phyloP scores from a whole-genome alignment of 53 echinoderm and acorn worm genomes.

The Glandiceps talaboti region DNA sequence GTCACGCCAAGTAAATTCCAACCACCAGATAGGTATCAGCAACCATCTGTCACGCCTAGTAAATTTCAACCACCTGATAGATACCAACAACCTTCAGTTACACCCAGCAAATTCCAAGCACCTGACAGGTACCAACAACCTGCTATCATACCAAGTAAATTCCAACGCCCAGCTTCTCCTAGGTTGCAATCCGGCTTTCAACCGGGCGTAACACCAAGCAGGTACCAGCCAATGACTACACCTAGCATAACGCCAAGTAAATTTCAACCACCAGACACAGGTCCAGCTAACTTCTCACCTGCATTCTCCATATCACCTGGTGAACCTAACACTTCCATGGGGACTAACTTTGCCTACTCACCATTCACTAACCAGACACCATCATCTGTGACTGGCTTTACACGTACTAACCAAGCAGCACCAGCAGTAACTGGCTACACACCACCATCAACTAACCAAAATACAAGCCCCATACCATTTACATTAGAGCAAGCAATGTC shows the following conservation, averaged over 20 bases:
- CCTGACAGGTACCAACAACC: not conserved
- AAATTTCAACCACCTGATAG: too few relatives aligned
- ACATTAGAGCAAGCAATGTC: conserved; percentile 18
- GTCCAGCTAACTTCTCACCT: not conserved
- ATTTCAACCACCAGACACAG: not conserved
- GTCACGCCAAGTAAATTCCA: not conserved
- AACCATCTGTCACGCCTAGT: too few relatives aligned
- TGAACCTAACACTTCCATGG: not conserved
- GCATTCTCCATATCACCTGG: not conserved
- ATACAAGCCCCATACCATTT: conserved; percentile 27
- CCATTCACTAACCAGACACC: not conserved
- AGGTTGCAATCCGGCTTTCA: not conserved
- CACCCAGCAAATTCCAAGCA: too few relatives aligned
- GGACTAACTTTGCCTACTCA: not conserved
- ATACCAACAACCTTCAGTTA: too few relatives aligned
- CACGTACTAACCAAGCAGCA: not conserved
- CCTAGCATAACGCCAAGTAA: not conserved
- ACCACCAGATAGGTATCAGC: too few relatives aligned
- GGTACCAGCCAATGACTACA: not conserved
- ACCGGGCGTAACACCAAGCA: not conserved
- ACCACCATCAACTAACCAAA: conserved; percentile 1
- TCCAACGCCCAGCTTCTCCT: not conserved
- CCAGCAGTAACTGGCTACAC: not conserved
- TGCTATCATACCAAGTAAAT: not conserved
- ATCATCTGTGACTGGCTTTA: not conserved